Percentiles rank a stretch among this genome's conserved stretches.
Evolutionary conservation across 2,797 vertebrate genomes (phyloP).

Genomic region (Moxostoma hubbsi): DNA sequence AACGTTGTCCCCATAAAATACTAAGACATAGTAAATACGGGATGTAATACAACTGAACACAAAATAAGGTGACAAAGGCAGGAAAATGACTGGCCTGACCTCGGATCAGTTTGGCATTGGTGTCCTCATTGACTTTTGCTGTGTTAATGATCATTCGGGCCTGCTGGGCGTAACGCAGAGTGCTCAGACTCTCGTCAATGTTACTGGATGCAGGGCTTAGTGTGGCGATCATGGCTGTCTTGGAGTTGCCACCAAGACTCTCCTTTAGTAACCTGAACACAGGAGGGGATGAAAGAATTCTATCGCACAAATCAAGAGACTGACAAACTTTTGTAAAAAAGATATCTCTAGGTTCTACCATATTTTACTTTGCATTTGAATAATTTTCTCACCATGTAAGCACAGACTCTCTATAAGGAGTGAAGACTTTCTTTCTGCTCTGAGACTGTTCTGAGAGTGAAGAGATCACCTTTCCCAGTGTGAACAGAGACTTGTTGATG

Average conservation of each 20-base stretch:
- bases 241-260: conserved; percentile 96
- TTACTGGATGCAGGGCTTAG: conserved; percentile 89
- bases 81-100: conserved; percentile 72
- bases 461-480: conserved; percentile 94
- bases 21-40: conserved; percentile 62
- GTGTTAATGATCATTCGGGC: conserved; percentile 91
- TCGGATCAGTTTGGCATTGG: conserved; percentile 89
- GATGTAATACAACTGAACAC: background rate
- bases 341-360: no score
- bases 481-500: conserved; percentile 96
- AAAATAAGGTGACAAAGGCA: background rate
- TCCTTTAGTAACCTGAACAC: conserved; percentile 89
- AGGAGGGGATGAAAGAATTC: background rate
- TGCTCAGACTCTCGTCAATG: conserved; percentile 91
- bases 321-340: background rate
- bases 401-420: conserved; percentile 94
- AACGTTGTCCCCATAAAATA: no score
- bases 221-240: conserved; percentile 94
- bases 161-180: conserved; percentile 91
- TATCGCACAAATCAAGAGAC: no score
- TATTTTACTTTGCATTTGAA: background rate
- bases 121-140: conserved; percentile 95
- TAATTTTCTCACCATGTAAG: conserved; percentile 88
- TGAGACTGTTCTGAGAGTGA: conserved; percentile 88
- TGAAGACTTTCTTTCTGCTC: conserved; percentile 84